Percentiles rank a stretch among this genome's conserved stretches.
Conservation (phyloP, 2,888 invertebrate genomes). For the Meandrusa payeni region DNA sequence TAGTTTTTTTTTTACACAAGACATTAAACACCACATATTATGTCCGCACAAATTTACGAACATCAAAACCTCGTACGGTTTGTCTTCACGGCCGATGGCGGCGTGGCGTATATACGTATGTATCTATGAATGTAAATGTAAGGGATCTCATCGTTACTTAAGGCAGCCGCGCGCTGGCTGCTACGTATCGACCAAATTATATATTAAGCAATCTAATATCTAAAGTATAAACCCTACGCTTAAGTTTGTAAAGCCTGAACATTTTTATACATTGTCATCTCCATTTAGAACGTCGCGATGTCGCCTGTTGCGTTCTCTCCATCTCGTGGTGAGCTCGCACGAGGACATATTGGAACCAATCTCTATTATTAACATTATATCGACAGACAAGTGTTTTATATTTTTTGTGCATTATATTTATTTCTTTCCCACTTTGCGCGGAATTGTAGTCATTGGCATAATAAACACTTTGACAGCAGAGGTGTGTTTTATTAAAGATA, state of each 20-base stretch:
- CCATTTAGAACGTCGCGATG: no score
- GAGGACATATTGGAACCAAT: no score
- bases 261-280: conserved; percentile 18
- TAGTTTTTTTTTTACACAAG: no score
- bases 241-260: conserved; percentile 13
- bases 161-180: conserved; percentile 5
- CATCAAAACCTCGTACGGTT: no score
- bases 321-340: no score
- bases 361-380: no score
- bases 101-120: no score
- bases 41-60: no score
- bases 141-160: conserved; percentile 15
- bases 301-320: no score
- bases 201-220: conserved; percentile 8
- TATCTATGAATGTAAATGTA: no score
- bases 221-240: conserved; percentile 20
- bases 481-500: conserved; percentile 10
- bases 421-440: conserved; percentile 6
- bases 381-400: conserved; percentile 1
- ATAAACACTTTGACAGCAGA: conserved; percentile 16
- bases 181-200: conserved; percentile 18
- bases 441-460: conserved; percentile 15
- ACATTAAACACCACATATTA: no score
- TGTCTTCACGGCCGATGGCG: no score
- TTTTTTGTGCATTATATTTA: conserved; percentile 5